Conservation (phyloP, 1,140 invertebrate genomes). For the Megathymus violae region DNA sequence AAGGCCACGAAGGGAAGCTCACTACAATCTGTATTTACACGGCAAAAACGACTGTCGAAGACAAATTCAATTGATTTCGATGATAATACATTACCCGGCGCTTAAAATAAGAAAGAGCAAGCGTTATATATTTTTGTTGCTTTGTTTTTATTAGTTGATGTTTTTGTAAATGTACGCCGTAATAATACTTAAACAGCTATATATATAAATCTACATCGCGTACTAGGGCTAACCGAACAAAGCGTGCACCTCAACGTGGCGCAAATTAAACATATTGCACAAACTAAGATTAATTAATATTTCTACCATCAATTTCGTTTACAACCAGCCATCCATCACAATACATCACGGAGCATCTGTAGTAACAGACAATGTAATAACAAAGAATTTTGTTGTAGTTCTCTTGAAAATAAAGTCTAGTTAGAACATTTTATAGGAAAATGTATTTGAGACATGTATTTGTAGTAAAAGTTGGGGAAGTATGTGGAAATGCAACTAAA, state of each 20-base stretch:
- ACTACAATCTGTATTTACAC: too few species aligned
- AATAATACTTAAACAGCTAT: too few species aligned
- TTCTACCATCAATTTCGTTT: conserved; percentile 35
- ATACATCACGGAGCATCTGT: conserved; percentile 47
- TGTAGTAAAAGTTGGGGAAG: not conserved
- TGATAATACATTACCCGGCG: too few species aligned
- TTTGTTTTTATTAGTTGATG: not conserved
- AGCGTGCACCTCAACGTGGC: conserved; percentile 4
- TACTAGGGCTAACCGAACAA: not conserved
- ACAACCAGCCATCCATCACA: conserved; percentile 45
- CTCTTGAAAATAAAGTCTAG: conserved; percentile 16
- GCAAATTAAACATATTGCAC: conserved; percentile 33
- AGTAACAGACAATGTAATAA: conserved; percentile 34
- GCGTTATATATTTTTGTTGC: too few species aligned
- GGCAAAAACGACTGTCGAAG: too few species aligned
- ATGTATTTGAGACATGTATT: not conserved
- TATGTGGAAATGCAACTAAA: conserved; percentile 7
- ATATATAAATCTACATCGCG: not conserved
- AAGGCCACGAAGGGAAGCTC: too few species aligned
- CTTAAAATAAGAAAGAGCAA: too few species aligned
- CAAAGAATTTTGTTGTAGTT: conserved; percentile 20
- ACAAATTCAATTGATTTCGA: too few species aligned
- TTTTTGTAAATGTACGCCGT: not conserved
- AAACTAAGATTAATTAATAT: conserved; percentile 40
- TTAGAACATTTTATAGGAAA: not conserved